A percentile compares a stretch with the other conserved stretches of the same genome.
Conservation (phyloP, 2,888 invertebrate species). For the Dione juno region DNA sequence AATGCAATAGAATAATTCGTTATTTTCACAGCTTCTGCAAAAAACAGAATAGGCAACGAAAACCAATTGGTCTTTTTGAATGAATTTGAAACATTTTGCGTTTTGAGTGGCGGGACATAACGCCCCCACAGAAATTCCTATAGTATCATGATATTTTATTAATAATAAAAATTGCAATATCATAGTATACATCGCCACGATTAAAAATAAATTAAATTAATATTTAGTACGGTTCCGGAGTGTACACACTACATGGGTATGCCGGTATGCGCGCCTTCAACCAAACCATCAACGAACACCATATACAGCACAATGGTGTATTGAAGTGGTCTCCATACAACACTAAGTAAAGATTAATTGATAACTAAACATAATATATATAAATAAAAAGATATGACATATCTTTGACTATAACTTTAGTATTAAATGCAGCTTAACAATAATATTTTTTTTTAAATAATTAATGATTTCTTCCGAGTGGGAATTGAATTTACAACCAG, state of each 20-base stretch:
- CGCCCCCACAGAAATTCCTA: no score
- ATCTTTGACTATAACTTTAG: neutral
- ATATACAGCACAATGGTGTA: conserved; percentile 43
- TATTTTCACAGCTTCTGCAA: no score
- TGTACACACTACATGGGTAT: conserved; percentile 25
- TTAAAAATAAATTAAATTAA: neutral
- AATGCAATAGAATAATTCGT: no score
- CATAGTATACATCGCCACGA: neutral
- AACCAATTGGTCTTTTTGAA: no score
- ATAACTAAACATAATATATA: conserved; percentile 8
- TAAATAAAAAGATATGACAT: neutral
- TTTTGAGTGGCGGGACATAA: no score
- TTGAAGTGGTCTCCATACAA: conserved; percentile 31
- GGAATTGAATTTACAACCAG: no score
- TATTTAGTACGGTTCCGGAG: conserved; percentile 16
- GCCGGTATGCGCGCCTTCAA: conserved; percentile 23
- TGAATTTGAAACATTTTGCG: no score
- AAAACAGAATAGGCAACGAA: no score
- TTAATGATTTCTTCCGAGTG: no score
- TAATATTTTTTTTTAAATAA: no score
- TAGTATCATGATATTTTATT: neutral
- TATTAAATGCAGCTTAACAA: neutral
- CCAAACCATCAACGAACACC: conserved; percentile 26
- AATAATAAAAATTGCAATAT: neutral
- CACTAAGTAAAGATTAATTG: neutral